Conservation (phyloP, 1,140 invertebrate genomes). For the Popillia japonica region DNA sequence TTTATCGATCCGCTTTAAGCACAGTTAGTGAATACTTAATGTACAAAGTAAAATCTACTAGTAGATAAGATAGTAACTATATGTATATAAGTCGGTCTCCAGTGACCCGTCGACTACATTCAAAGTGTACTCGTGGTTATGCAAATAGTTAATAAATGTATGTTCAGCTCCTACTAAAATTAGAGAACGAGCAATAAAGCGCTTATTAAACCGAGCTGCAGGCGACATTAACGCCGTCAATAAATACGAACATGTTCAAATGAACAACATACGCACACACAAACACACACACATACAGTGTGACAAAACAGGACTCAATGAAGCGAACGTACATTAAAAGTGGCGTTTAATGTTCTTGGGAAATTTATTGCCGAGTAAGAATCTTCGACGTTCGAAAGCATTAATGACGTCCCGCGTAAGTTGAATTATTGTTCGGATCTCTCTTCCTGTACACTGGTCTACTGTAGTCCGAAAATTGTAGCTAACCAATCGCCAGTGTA, state of each 20-base stretch:
- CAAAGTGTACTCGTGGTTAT: not conserved
- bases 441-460: not conserved
- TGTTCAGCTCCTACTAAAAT: conserved; percentile 11
- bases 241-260: conserved; percentile 22
- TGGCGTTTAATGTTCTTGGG: conserved; percentile 31
- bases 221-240: conserved; percentile 10
- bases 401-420: conserved; percentile 22
- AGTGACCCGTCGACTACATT: not conserved
- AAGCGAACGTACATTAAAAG: conserved; percentile 30
- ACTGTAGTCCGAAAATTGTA: not conserved
- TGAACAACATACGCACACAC: not conserved
- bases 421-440: conserved; percentile 15
- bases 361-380: conserved; percentile 22
- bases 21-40: no score
- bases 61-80: no score
- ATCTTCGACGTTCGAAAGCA: conserved; percentile 11
- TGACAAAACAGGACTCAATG: conserved; percentile 34
- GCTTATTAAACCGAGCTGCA: conserved; percentile 8
- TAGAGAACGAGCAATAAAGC: conserved; percentile 7
- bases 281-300: conserved; percentile 10
- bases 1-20: no score
- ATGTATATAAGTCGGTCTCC: no score
- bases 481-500: not conserved
- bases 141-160: conserved; percentile 10
- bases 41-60: no score